phyloP scores from a whole-genome alignment of 2,888 invertebrate species.

The Mayetiola destructor region DNA sequence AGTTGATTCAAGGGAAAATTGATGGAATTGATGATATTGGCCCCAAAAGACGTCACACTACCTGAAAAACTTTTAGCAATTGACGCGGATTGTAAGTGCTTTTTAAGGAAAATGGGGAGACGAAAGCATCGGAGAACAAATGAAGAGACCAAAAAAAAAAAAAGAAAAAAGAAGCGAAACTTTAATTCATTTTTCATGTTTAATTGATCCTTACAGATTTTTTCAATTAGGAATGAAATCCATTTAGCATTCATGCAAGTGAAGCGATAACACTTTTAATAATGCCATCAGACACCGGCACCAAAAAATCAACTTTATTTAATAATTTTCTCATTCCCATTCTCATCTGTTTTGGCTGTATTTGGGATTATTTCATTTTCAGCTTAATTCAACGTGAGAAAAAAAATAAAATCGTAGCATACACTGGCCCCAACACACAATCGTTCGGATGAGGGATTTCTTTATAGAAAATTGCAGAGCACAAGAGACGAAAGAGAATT shows the following conservation, averaged over 20 bases:
- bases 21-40: too few species aligned
- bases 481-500: background rate
- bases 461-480: constrained; percentile 3
- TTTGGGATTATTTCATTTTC: background rate
- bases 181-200: constrained; percentile 17
- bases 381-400: background rate
- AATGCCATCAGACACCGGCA: background rate
- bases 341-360: background rate
- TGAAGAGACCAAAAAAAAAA: too few species aligned
- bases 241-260: background rate
- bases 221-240: constrained; percentile 14
- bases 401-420: background rate
- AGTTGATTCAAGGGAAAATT: too few species aligned
- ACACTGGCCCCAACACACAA: background rate
- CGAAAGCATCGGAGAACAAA: too few species aligned
- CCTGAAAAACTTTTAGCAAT: too few species aligned
- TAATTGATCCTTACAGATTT: constrained; percentile 16
- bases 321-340: background rate
- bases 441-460: background rate
- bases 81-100: too few species aligned
- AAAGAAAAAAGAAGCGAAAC: too few species aligned
- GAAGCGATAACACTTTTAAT: background rate
- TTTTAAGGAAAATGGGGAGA: too few species aligned
- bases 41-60: too few species aligned
- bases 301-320: background rate